phyloP scores from a whole-genome alignment of 2,888 invertebrate genomes.

The Schrankia costaestrigalis region DNA sequence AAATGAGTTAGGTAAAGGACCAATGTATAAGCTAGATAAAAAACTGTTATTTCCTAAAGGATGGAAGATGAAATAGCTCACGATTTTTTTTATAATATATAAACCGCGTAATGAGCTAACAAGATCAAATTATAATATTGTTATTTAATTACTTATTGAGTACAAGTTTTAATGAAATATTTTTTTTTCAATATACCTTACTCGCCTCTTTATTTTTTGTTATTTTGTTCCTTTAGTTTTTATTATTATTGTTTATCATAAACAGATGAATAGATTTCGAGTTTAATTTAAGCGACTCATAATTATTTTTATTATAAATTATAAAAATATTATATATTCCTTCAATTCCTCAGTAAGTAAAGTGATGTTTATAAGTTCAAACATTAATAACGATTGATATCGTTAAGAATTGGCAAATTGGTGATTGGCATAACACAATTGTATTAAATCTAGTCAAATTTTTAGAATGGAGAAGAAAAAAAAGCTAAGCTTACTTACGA shows the following conservation, averaged over 20 bases:
- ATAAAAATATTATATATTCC: constrained; percentile 57
- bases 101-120: constrained; percentile 64
- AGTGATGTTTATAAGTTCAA: constrained; percentile 53
- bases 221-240: constrained; percentile 79
- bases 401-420: constrained; percentile 52
- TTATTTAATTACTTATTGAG: constrained; percentile 80
- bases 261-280: constrained; percentile 57
- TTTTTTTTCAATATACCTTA: constrained; percentile 74
- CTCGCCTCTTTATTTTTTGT: constrained; percentile 75
- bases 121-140: constrained; percentile 80
- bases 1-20: constrained; percentile 63
- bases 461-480: constrained; percentile 51
- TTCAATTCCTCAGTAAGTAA: constrained; percentile 69
- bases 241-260: constrained; percentile 75
- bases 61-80: constrained; percentile 57
- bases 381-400: constrained; percentile 34
- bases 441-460: constrained; percentile 80
- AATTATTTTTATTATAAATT: constrained; percentile 58
- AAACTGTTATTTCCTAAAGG: constrained; percentile 58
- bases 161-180: constrained; percentile 78
- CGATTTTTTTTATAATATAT: constrained; percentile 57
- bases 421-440: constrained; percentile 64
- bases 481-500: constrained; percentile 62
- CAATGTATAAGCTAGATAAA: constrained; percentile 63
- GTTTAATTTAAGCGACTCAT: constrained; percentile 56